Conservation (phyloP, 2,113 vertebrate species). For the Sardina pilchardus region DNA sequence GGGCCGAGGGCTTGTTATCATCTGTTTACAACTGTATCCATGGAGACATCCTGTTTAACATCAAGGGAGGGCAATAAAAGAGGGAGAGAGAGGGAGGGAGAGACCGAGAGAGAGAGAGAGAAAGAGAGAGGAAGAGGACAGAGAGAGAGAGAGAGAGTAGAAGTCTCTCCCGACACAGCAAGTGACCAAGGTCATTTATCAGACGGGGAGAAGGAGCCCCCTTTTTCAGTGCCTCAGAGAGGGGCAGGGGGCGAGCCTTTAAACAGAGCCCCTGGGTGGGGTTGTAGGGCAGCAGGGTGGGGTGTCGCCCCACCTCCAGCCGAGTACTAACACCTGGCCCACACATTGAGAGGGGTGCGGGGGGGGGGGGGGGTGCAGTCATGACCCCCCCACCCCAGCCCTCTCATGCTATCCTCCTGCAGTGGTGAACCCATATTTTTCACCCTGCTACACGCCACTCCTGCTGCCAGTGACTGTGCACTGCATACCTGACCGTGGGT, state of each 20-base stretch:
- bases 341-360: neutral
- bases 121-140: slow-evolving; percentile 32
- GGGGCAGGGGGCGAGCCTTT: neutral
- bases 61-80: slow-evolving; percentile 69
- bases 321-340: neutral
- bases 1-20: slow-evolving; percentile 77
- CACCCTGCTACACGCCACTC: neutral
- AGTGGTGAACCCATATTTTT: neutral
- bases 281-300: neutral
- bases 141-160: slow-evolving; percentile 30
- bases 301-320: neutral
- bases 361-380: neutral
- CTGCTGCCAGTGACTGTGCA: neutral
- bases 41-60: slow-evolving; percentile 79
- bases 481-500: neutral
- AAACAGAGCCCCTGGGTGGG: slow-evolving; percentile 30
- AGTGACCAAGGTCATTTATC: slow-evolving; percentile 72
- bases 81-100: slow-evolving; percentile 30
- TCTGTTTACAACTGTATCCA: slow-evolving; percentile 83
- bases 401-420: neutral
- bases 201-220: slow-evolving; percentile 37
- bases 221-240: slow-evolving; percentile 29
- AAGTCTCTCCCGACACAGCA: slow-evolving; percentile 48
- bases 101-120: slow-evolving; percentile 28
- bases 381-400: neutral